phyloP scores from a whole-genome alignment of 2,888 invertebrate genomes.

The Phania funesta region DNA sequence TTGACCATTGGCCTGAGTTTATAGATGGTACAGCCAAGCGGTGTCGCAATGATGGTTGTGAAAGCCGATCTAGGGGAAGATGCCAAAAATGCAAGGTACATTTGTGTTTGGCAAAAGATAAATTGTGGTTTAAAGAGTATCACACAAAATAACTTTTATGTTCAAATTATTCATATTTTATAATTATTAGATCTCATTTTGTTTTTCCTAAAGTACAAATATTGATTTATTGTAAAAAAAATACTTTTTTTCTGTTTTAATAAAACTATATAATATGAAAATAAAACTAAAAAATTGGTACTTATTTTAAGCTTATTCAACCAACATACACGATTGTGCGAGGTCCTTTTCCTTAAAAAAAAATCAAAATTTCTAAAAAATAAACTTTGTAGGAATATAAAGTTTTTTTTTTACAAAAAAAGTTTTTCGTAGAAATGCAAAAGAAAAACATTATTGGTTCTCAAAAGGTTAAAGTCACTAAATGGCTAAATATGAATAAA shows the following conservation, averaged over 20 bases:
- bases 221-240: slow-evolving; percentile 5
- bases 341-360: slow-evolving; percentile 11
- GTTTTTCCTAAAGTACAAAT: not conserved
- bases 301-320: not conserved
- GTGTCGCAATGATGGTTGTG: not conserved
- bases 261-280: not conserved
- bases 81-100: not conserved
- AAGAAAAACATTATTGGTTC: slow-evolving; percentile 6
- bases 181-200: not conserved
- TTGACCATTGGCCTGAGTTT: not conserved
- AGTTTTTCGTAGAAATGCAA: not conserved
- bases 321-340: slow-evolving; percentile 14
- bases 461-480: not conserved
- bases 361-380: not conserved
- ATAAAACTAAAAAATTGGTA: not conserved
- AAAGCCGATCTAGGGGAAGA: slow-evolving; percentile 4
- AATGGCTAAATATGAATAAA: too few species aligned
- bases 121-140: not conserved
- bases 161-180: not conserved
- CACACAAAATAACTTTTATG: not conserved
- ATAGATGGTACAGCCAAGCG: too few species aligned
- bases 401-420: not conserved
- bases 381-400: not conserved
- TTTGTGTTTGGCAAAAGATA: slow-evolving; percentile 7
- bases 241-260: not conserved